Base-by-base conservation (phyloP, 2,797 vertebrate species). In the Gallinago nigripennis region DNA sequence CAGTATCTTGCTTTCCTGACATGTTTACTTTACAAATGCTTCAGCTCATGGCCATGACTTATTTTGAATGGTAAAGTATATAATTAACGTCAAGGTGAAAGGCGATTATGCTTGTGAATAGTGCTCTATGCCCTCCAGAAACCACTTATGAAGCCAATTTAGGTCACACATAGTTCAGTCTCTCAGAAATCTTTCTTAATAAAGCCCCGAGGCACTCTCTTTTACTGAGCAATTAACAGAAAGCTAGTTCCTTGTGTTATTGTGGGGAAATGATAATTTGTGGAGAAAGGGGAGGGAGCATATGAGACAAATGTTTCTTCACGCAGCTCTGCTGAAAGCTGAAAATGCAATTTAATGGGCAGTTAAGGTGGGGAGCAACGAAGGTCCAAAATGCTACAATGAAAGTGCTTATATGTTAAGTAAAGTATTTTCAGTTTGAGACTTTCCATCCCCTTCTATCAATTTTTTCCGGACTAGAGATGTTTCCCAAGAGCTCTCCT, bases 1-100 rank as follows among this genome's bases (percentile, higher is more conserved):
- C 91, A 56, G 31, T 94, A 92, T 95, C 95, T 92, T 97, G 86
- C 86, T 95, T 98, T 96, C 84, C 92, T 97, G 97, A 96, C 92
- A 79, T 97, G 92, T 97, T 98, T 98, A 94, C 93, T 97, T 97
- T 97, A 93, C 58, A 96, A 94, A 97, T 93, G 78, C 85, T 96
- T 96, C 90, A 88, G 94, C 92, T 97, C 68, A 70, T 93, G 95
- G 94, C 95, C 90, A 82, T 77, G 79, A 90, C 87, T 90, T 97
- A 63, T 39, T 94, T 95, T 91, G 94, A 97, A 96, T 95, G 93
- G 93, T 85, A 84, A 51, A 88, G 88, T 87, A 90, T 96, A 96
- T 97, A 98, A 98, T 98, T 97, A 98, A 97, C 66, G 89, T 97
- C 95, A 98, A 98, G 97, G 97, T 98, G 92, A 97, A 97, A 97